Evolutionary conservation across 2,797 vertebrate species (phyloP), one percentile per base, ranked within the genome.

Genomic region (Octomys mimax): DNA sequence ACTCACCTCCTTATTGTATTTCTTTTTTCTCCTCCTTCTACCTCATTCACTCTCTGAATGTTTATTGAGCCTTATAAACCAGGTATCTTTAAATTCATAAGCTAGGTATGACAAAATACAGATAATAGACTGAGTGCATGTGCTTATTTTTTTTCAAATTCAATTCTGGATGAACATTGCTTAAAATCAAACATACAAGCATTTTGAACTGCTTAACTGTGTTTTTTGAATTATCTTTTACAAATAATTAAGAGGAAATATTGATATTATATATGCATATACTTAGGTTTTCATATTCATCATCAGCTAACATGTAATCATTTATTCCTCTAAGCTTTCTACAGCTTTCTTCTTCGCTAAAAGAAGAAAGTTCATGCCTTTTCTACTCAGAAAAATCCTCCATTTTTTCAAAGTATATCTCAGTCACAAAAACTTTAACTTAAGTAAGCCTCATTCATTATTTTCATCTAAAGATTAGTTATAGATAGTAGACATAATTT

Each of bases 141-240:
- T 1, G 79, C 6, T 61, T 49, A 5, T 5, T 87, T 16, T 28
- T 28, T 36, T 54, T 73, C 18, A 91, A 82, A 91, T 42, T 2
- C 24, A 33, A 14, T 84, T 89, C 42, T 71, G 18, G 36, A 1
- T 68, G 42, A 77, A 10, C 49, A 59, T n/a, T 79, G 0, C 11
- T 78, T 8, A 78, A 46, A 83, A 6, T 59, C 33, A 91, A 87
- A 92, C 16, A 80, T 49, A 19, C 5, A 93, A 61, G 8, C 5
- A 10, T 81, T 83, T 87, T 64, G 42, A 26, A 39, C n/a, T 46
- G 11, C 89, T 0, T 80, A 39, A 77, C 28, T 94, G 1, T 75
- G 33, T 68, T 66, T 66, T 94, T 68, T 94, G 22, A 92, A 26
- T 14, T 85, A 95, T 26, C 1, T 81, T 77, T 93, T 62, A 71